Evolutionary conservation across 2,113 vertebrate species (phyloP), one percentile per base, ranked within the genome.

Genomic region (Tichodroma muraria): DNA sequence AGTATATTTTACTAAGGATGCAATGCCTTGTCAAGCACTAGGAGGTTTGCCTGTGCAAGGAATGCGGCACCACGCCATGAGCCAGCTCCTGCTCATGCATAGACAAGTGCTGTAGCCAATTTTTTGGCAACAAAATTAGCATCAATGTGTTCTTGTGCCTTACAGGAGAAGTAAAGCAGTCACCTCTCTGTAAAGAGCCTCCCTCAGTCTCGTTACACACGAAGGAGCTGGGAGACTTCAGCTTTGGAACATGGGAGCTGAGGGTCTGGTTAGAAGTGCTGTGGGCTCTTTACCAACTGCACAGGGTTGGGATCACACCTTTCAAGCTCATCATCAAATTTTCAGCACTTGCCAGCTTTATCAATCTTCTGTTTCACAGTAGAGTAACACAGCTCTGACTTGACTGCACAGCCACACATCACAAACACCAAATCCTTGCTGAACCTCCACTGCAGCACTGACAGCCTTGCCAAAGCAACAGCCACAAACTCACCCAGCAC

Each of bases 41-140:
- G 30, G 90, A 93, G 70, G 72, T 94, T 88, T 94, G 79, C 47
- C 79, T 80, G 45, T 9, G 44, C 71, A 37, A 77, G 54, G 89
- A 95, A 93, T 7, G 81, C 3, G 0, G 81, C 79, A 59, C 69
- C 84, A 56, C 2, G 3, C 94, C 93, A 60, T 17, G 35, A 95
- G 71, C 91, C 93, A 94, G 86, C 84, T 85, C 37, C 66, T 80
- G 91, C 91, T 97, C 94, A 66, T 83, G 81, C 94, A 92, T 4
- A 85, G 89, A 85, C 85, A 95, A 94, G 75, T 6, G 22, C 60
- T 4, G 2, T 4, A 72, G 80, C n/a, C 57, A 87, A 63, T 11
- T 94, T 90, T 88, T 71, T 68, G 28, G 57, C 80, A 96, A 82
- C 52, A 78, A 81, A 82, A 92, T 87, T 70, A 95, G 66, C 89